Base-by-base conservation (phyloP, 2,888 invertebrate species). In the Julus scandinavius region DNA sequence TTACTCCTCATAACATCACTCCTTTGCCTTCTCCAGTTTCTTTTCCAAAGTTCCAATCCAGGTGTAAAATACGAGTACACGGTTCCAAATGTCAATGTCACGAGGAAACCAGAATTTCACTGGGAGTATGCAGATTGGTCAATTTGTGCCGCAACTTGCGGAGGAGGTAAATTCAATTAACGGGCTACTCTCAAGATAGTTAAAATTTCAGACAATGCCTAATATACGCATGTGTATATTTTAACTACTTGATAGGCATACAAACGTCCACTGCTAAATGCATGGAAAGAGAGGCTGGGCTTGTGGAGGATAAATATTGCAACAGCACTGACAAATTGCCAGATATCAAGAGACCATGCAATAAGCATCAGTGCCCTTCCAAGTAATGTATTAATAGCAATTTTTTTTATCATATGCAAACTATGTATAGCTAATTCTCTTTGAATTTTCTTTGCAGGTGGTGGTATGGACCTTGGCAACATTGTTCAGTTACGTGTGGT, bases 391-490 rank as follows among this genome's bases (percentile, higher is more conserved):
- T 38, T 41, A 5, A 40, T 40, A 83, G 38, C 40, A 83, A 20
- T 13, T 85, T 83, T 41, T n/a, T 49, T 49, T 49, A 2, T 72
- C 20, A 83, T 20, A 3, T 38, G 15, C 15, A 1, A 11, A 45
- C 1, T 86, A 63, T 58, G 17, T 2, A 15, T 7, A 58, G 29
- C 63, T 40, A 54, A 58, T 41, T 11, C 6, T 41, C 80, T 2
- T 38, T 87, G 11, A 72, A 20, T 15, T 40, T 41, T 5, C 41
- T 13, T 17, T 5, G 15, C 89, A 95, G 95, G 91, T 97, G 97
- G 97, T 97, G 96, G 96, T 94, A 95, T 41, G 97, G 97, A 0
- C 95, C 96, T 0, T 98, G 97, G 97, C 96, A 96, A 91, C 94
- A 95, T 89, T 97, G 97, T 92, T 94, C 95, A 6, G 94, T 94